Percentiles rank a stretch among this genome's conserved stretches.
These are phyloP conservation scores for Drosophila melanogaster DNA, from an alignment of 1,140 invertebrate genomes.

Conservation along the genomic window DNA sequence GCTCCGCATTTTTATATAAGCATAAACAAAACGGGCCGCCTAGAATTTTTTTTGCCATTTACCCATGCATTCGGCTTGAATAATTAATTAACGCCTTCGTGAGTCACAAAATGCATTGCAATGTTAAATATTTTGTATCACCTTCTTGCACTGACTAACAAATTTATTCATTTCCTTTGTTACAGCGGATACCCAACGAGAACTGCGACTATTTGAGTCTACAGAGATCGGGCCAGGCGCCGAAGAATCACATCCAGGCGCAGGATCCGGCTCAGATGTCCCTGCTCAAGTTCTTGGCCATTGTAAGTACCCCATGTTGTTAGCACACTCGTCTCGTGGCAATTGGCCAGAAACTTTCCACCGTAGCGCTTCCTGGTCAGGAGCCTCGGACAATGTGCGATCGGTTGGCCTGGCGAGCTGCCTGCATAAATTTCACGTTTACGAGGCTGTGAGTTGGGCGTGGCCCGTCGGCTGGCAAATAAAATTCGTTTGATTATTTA, in stretches of 20 bases:
- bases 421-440: conserved; percentile 76
- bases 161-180: conserved; percentile 25
- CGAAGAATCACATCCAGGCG: conserved; percentile 36
- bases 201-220: conserved; percentile 78
- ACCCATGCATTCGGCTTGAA: conserved; percentile 66
- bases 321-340: neutral
- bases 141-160: neutral
- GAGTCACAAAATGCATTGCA: conserved; percentile 47
- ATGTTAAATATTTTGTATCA: conserved; percentile 1
- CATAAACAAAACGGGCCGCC: conserved; percentile 47
- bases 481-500: conserved; percentile 71
- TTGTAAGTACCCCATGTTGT: conserved; percentile 86
- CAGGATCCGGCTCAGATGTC: conserved; percentile 84
- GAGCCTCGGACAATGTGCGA: conserved; percentile 66
- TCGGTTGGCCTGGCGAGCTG: conserved; percentile 54
- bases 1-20: conserved; percentile 44
- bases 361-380: conserved; percentile 54
- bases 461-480: conserved; percentile 39
- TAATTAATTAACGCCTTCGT: conserved; percentile 55
- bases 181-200: conserved; percentile 66
- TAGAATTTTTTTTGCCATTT: conserved; percentile 59
- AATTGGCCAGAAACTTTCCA: conserved; percentile 37
- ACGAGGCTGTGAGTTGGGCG: conserved; percentile 34
- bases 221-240: conserved; percentile 64
- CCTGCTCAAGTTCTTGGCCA: conserved; percentile 87